These are phyloP conservation scores for Pseudochirops corinnae DNA, from an alignment of 2,797 vertebrate species.

Conservation along the genomic window DNA sequence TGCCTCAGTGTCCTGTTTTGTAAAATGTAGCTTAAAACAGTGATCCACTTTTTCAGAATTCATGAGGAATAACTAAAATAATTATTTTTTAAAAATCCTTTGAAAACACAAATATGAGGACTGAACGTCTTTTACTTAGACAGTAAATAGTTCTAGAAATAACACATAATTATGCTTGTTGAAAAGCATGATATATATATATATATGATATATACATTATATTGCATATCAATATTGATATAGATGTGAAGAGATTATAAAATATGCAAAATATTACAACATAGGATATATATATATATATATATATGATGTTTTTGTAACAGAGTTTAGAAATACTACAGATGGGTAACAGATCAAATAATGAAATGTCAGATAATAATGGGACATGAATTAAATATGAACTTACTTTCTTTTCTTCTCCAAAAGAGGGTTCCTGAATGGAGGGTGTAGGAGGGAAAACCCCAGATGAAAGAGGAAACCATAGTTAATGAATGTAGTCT, in stretches of 20 bases:
- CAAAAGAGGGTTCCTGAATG: background rate
- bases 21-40: constrained; percentile 56
- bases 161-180: constrained; percentile 36
- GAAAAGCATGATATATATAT: constrained; percentile 45
- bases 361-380: background rate
- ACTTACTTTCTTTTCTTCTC: background rate
- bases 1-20: constrained; percentile 26
- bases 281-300: background rate
- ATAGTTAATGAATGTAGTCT: background rate
- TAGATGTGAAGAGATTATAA: background rate
- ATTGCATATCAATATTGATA: background rate
- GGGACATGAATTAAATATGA: background rate
- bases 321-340: background rate
- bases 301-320: background rate
- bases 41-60: background rate
- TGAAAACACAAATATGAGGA: constrained; percentile 46
- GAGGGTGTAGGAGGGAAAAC: background rate
- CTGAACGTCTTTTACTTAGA: constrained; percentile 47
- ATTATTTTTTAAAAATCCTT: background rate
- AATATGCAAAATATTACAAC: background rate
- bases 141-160: constrained; percentile 28
- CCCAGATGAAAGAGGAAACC: background rate
- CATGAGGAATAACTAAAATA: background rate
- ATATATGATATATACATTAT: background rate
- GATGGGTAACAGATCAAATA: background rate